Conservation (phyloP, 2,113 vertebrate species). For the Nerophis lumbriciformis region DNA sequence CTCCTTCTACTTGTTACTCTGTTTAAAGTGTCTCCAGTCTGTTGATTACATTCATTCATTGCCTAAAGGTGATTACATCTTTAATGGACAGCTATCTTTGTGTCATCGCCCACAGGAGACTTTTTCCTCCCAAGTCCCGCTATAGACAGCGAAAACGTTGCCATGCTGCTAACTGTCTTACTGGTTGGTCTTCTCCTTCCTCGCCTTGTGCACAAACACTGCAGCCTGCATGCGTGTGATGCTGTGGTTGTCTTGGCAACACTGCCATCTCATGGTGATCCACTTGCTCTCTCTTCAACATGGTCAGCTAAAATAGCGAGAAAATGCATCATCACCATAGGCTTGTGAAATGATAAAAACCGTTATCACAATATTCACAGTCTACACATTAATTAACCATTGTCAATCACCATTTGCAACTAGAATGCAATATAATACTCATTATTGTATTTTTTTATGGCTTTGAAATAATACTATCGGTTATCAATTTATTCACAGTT, state of each 20-base stretch:
- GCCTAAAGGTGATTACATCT: constrained; percentile 16
- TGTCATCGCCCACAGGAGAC: neutral
- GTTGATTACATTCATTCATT: constrained; percentile 25
- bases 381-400: too few species aligned
- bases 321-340: too few species aligned
- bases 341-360: too few species aligned
- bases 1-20: constrained; percentile 8
- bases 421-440: too few species aligned
- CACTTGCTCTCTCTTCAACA: neutral
- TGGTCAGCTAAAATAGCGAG: neutral
- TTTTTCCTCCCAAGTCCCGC: too few species aligned
- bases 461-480: too few species aligned
- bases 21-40: constrained; percentile 10
- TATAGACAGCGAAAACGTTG: too few species aligned
- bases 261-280: constrained; percentile 72
- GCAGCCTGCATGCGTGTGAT: neutral
- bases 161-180: too few species aligned
- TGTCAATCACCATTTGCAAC: too few species aligned
- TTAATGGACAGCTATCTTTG: neutral
- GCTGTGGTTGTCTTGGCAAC: constrained; percentile 61
- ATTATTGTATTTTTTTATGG: too few species aligned
- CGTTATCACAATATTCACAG: too few species aligned
- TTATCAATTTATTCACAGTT: too few species aligned
- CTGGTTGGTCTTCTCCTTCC: neutral
- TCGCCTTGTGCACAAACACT: neutral